A percentile compares a stretch with the other conserved stretches of the same genome.
phyloP scores from a whole-genome alignment of 2,888 invertebrate genomes.

The Resseliella maxima region DNA sequence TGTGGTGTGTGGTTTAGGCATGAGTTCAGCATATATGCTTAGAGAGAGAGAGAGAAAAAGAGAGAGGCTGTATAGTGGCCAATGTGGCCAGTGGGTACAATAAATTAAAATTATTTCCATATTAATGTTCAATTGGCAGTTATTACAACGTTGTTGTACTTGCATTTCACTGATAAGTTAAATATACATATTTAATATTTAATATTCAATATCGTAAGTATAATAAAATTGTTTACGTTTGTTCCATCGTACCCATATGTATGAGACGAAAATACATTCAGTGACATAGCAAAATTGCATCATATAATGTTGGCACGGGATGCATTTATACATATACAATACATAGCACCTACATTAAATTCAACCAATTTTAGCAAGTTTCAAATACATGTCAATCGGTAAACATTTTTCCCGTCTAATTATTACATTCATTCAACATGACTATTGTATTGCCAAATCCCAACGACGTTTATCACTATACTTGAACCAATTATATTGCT shows the following conservation, averaged over 20 bases:
- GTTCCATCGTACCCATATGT: background rate
- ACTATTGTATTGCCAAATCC: too few species aligned
- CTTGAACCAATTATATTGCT: too few species aligned
- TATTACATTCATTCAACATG: too few species aligned
- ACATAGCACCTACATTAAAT: too few species aligned
- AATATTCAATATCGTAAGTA: slow-evolving; percentile 54
- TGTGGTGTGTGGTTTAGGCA: background rate
- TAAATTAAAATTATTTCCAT: slow-evolving; percentile 55
- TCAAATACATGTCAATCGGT: too few species aligned
- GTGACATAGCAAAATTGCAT: background rate
- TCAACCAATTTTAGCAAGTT: too few species aligned
- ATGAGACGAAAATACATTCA: background rate
- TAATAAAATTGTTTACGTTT: slow-evolving; percentile 40
- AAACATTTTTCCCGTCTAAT: too few species aligned
- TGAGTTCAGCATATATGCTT: background rate
- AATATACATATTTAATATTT: slow-evolving; percentile 53
- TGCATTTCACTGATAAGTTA: slow-evolving; percentile 54
- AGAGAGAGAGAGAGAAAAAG: background rate
- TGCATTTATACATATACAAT: too few species aligned
- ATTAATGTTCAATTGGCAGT: slow-evolving; percentile 55
- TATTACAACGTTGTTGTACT: slow-evolving; percentile 33
- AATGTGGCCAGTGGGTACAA: slow-evolving; percentile 53
- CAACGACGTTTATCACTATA: too few species aligned
- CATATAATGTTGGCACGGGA: too few species aligned
- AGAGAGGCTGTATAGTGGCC: background rate